A percentile compares a stretch with the other conserved stretches of the same genome.
Evolutionary conservation across 2,888 invertebrate genomes (phyloP).

Genomic region (Graphium colonna): DNA sequence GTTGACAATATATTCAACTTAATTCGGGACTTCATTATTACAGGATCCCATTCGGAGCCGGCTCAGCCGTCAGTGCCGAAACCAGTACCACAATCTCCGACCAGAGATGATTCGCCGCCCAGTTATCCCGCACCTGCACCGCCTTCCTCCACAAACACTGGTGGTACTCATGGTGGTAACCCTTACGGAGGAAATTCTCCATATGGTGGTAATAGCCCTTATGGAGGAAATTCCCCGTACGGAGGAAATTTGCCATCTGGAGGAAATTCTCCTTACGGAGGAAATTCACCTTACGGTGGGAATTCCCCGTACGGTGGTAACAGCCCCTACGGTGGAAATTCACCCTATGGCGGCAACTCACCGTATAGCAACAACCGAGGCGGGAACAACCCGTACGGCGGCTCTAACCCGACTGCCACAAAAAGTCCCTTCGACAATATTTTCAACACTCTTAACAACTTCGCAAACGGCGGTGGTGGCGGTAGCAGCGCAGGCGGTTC

Average conservation of each 20-base stretch:
- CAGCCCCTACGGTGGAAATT: conserved; percentile 36
- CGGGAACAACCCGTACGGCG: conserved; percentile 38
- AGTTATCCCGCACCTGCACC: conserved; percentile 70
- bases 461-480: too few relatives aligned
- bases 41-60: conserved; percentile 66
- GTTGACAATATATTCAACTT: too few relatives aligned
- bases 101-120: conserved; percentile 55
- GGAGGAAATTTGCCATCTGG: conserved; percentile 26
- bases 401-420: conserved; percentile 30
- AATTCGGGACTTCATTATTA: too few relatives aligned
- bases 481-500: conserved; percentile 29
- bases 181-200: conserved; percentile 25
- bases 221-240: conserved; percentile 24
- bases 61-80: conserved; percentile 47
- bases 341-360: conserved; percentile 38
- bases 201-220: conserved; percentile 26
- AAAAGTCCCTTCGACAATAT: conserved; percentile 29
- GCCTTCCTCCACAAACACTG: conserved; percentile 33
- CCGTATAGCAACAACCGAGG: conserved; percentile 37
- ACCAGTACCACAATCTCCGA: conserved; percentile 51
- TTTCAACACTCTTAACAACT: conserved; percentile 29
- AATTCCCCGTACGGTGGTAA: conserved; percentile 22
- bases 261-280: conserved; percentile 26
- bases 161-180: conserved; percentile 17
- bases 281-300: conserved; percentile 33